Conservation (phyloP, 2,888 invertebrate genomes). For the Mesoligia furuncula region DNA sequence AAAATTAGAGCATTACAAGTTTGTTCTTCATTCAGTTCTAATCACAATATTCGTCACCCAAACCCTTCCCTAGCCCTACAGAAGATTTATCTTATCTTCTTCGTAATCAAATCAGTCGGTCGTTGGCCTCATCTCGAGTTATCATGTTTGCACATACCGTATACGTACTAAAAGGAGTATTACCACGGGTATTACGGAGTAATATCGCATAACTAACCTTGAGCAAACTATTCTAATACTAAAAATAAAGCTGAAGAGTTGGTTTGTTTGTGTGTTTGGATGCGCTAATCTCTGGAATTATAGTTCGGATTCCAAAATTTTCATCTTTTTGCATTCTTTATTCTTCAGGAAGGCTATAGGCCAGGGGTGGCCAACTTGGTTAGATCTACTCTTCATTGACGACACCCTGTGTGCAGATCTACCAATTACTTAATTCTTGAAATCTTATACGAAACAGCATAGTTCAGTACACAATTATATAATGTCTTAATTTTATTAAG, state of each 20-base stretch:
- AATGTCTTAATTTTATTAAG: too few species aligned
- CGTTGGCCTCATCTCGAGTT: slow-evolving; percentile 75
- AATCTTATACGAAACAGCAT: too few species aligned
- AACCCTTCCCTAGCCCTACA: slow-evolving; percentile 30
- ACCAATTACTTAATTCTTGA: too few species aligned
- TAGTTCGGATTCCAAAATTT: neutral
- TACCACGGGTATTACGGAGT: slow-evolving; percentile 14
- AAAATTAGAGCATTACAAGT: neutral
- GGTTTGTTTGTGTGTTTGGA: neutral
- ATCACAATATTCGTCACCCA: slow-evolving; percentile 20
- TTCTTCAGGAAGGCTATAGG: neutral
- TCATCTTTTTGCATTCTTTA: neutral
- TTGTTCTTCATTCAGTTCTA: neutral
- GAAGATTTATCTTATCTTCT: slow-evolving; percentile 70
- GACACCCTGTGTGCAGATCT: too few species aligned
- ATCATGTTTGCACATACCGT: slow-evolving; percentile 63
- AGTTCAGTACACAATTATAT: too few species aligned
- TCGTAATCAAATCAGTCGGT: slow-evolving; percentile 72
- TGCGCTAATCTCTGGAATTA: too few species aligned
- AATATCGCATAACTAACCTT: slow-evolving; percentile 41
- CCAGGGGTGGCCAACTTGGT: too few species aligned
- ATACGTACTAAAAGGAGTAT: slow-evolving; percentile 23
- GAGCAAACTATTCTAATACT: neutral
- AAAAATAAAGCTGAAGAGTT: neutral
- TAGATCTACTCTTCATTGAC: too few species aligned